Evolutionary conservation across 1,140 invertebrate genomes (phyloP), one percentile per base, ranked within the genome.

Genomic region (Rhynchophorus ferrugineus): DNA sequence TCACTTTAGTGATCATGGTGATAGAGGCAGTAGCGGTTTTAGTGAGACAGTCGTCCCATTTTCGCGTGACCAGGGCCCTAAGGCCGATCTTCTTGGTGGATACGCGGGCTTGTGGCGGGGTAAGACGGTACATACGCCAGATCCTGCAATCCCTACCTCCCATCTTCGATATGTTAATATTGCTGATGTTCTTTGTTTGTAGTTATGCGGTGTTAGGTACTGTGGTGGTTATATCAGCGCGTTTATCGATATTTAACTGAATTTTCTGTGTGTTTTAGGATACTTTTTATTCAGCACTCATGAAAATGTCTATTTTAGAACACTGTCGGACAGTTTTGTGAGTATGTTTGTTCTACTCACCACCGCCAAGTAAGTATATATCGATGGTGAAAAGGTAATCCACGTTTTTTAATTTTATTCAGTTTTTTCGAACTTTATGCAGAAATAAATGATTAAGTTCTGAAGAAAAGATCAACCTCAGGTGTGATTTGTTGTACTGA

Each of bases 31-130:
- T 91, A 24, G 81, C 85, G 14, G 87, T 94, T 16, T 68, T 94
- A 14, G 78, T 85, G 46, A 75, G 90, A 37, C 89, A 91, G 68
- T 83, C 83, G 0, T 88, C 84, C 3, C 91, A 95, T 71, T 89
- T 93, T 65, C 76, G 91, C 5, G 87, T 92, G 14, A 92, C 90
- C 1, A 72, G 91, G 58, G 87, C 90, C 2, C 69, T 95, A 6
- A 74, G 91, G n/a, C 91, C 91, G 16, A 85, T 95, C 56, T 94
- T 94, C 73, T 68, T 95, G 22, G 82, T 94, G 14, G 89, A 94
- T 69, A 91, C 89, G 16, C 78, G 87, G 60, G 89, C 90, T 58
- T 86, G 87, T 56, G 83, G 88, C 21, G 81, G 79, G 3, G 83
- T 87, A 2, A 66, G 84, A 46, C 70, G 83, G 62, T 86, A 84